Evolutionary conservation across 2,113 vertebrate species (phyloP).

Genomic region (Corythaixoides concolor): DNA sequence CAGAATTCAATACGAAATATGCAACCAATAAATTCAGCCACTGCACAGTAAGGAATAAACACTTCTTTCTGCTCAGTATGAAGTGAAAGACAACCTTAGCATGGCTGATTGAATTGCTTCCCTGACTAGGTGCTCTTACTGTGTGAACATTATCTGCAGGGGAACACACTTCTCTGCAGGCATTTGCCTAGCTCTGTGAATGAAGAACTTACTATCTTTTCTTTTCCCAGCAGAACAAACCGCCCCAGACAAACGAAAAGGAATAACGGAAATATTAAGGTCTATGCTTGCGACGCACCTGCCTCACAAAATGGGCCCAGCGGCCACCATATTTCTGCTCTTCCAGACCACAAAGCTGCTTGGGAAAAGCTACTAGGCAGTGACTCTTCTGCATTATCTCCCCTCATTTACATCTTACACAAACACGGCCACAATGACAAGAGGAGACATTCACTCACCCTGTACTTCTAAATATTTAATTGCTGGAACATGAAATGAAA

Average conservation of each 20-base stretch:
- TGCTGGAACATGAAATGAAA: conserved; percentile 28
- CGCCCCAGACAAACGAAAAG: neutral
- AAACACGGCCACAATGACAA: conserved; percentile 33
- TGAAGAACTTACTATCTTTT: neutral
- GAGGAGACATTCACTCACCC: neutral
- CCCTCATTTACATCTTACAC: conserved; percentile 43
- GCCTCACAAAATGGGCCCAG: neutral
- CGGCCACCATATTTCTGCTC: neutral
- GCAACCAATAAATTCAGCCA: neutral
- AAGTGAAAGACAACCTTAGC: conserved; percentile 21
- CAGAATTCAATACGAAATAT: conserved; percentile 14
- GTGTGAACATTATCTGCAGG: conserved; percentile 50
- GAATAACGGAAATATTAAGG: neutral
- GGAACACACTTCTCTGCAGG: conserved; percentile 35
- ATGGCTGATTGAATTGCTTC: conserved; percentile 32
- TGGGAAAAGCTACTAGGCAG: neutral
- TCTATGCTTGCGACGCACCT: neutral
- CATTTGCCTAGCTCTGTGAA: conserved; percentile 19
- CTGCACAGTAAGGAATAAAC: conserved; percentile 19
- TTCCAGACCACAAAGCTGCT: neutral
- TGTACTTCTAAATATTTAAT: conserved; percentile 48
- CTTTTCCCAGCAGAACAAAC: neutral
- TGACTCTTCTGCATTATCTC: neutral
- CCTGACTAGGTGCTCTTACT: conserved; percentile 1
- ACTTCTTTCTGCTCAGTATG: conserved; percentile 25